Evolutionary conservation across 2,888 invertebrate species (phyloP), one percentile per base, ranked within the genome.

Genomic region (Frankliniella fusca): DNA sequence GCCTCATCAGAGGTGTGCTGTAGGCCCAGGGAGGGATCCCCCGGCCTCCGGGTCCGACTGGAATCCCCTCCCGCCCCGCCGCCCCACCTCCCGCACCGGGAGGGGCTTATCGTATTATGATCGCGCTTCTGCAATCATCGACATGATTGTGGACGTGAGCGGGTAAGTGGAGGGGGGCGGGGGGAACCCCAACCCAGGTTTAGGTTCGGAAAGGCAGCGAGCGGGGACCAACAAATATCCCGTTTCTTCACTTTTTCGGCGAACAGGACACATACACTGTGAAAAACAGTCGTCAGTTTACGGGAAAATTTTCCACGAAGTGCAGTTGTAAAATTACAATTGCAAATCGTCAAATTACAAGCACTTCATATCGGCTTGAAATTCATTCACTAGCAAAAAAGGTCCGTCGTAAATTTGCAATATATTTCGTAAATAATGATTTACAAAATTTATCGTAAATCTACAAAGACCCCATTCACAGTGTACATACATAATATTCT

Each of bases 31-130:
- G 54, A 54, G 12, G 54, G 54, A 54, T 15, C 15, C 15, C 50
- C 50, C 50, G 9, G 50, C 50, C 54, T 54, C 54, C 3, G 12
- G 54, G 15, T 54, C 15, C 54, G 12, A 18, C 54, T 9, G 15
- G 54, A 15, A 54, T 54, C 18, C 8, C 8, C 18, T 54, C 15
- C 54, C 54, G 8, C 15, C 54, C 12, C 54, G 50, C 50, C 15
- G 54, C 54, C 54, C 54, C 54, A 54, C 54, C 54, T 18, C 54
- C 8, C 70, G 11, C 23, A n/a, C 15, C 54, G 61, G 15, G n/a
- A n/a, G 10, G 61, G 27, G 70, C 70, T 76, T 76, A 76, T 76
- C 70, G 70, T 12, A 76, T 76, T 76, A 76, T 76, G 70, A 76
- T 76, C 23, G 70, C 70, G 20, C 18, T 20, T 23, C 27, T 27